Evolutionary conservation across 2,113 vertebrate genomes (phyloP), one percentile per base, ranked within the genome.

Genomic region (Pongo pygmaeus): DNA sequence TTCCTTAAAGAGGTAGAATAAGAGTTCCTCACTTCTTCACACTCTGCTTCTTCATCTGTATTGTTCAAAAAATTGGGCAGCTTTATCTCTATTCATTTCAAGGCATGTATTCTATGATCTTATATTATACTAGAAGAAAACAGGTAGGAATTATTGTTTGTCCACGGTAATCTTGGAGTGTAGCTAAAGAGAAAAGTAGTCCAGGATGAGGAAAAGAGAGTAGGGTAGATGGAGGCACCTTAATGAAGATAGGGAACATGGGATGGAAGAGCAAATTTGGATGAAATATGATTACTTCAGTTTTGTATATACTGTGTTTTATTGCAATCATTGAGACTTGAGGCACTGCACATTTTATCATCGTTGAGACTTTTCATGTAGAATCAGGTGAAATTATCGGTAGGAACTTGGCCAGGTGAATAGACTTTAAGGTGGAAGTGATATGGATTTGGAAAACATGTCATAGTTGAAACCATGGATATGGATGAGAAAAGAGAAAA

Each of bases 391-490:
- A 55, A 59, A 43, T 75, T 74, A 48, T 10, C 25, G 4, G 40
- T 80, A 75, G 55, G 50, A 32, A 48, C 46, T 90, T 86, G 88
- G 38, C 17, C 11, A 11, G 43, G 18, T 75, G 75, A 55, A 30
- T 69, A 32, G 61, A 30, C 43, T 94, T 95, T 94, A 69, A 96
- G 79, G 22, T 12, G 89, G 85, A 90, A 87, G 5, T 69, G 14
- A 38, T 88, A 48, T 23, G 27, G 48, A 52, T 74, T 79, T 87
- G 32, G 80, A 48, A 83, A 50, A 38, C 18, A n/a, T 20, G 57
- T n/a, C n/a, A 18, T 48, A 38, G 67, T 50, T 38, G 40, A 80
- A 94, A 48, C 38, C 61, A 88, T 23, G 30, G 23, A 20, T 91
- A 5, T 8, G 8, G 25, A 87, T 50, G 85, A 52, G 16, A 77